A percentile compares a stretch with the other conserved stretches of the same genome.
Evolutionary conservation across 2,113 vertebrate species (phyloP).

Genomic region (Ifrita kowaldi): DNA sequence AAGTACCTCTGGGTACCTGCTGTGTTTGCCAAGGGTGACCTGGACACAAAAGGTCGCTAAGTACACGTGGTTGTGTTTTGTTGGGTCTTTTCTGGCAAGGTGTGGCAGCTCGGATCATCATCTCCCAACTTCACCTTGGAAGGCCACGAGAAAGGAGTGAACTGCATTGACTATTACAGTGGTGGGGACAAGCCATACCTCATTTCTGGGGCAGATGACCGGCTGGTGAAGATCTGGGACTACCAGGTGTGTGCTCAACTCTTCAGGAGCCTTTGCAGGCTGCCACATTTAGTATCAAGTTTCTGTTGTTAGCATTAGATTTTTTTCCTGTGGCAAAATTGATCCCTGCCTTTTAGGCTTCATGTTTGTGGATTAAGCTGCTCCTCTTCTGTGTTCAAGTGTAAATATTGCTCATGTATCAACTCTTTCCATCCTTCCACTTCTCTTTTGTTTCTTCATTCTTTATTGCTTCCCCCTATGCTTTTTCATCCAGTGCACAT

Average conservation of each 20-base stretch:
- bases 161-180: constrained; percentile 98
- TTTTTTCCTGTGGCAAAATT: background rate
- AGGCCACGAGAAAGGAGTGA: constrained; percentile 97
- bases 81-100: constrained; percentile 66
- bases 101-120: constrained; percentile 98
- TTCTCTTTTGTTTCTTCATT: background rate
- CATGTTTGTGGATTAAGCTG: background rate
- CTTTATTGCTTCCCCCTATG: background rate
- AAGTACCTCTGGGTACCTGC: background rate
- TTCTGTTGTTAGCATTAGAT: background rate
- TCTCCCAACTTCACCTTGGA: constrained; percentile 98
- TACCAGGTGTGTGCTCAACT: constrained; percentile 83
- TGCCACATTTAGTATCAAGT: background rate
- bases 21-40: background rate
- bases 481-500: background rate
- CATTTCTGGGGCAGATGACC: constrained; percentile 96
- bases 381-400: background rate
- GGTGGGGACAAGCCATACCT: constrained; percentile 98
- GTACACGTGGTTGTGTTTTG: background rate
- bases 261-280: background rate
- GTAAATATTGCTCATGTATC: background rate
- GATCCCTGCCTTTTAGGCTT: background rate
- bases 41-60: background rate
- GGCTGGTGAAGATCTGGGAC: constrained; percentile 98
- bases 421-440: background rate